Conservation (phyloP, 2,113 vertebrate genomes). For the Barbus barbus region DNA sequence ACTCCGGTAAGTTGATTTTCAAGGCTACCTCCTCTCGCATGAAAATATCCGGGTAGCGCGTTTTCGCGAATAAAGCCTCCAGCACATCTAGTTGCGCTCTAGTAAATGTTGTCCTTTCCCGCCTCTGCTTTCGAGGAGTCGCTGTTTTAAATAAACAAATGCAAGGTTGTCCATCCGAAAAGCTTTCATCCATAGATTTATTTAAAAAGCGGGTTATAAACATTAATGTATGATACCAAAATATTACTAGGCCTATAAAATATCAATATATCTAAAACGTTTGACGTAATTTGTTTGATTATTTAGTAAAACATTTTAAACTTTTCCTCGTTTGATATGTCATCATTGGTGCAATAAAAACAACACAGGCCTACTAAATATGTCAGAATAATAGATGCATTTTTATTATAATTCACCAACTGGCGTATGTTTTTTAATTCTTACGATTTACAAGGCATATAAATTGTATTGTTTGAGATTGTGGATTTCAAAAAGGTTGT, state of each 20-base stretch:
- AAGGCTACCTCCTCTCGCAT: constrained; percentile 97
- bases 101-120: constrained; percentile 96
- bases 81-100: constrained; percentile 93
- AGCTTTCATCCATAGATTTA: neutral
- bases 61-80: constrained; percentile 94
- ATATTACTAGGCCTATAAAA: neutral
- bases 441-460: neutral
- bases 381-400: neutral
- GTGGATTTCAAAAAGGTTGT: neutral
- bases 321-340: neutral
- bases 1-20: constrained; percentile 97
- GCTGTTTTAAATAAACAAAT: constrained; percentile 68
- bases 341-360: neutral
- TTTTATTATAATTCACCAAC: neutral
- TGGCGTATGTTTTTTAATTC: neutral
- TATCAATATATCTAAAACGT: neutral
- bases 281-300: neutral
- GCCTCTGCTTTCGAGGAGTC: constrained; percentile 92
- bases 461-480: neutral
- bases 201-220: neutral
- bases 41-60: constrained; percentile 97
- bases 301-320: neutral
- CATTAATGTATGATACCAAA: neutral
- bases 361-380: neutral
- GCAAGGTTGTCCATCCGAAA: neutral